These are phyloP conservation scores for Porphyrio hochstetteri DNA, from an alignment of 2,113 vertebrate species.

Conservation along the genomic window DNA sequence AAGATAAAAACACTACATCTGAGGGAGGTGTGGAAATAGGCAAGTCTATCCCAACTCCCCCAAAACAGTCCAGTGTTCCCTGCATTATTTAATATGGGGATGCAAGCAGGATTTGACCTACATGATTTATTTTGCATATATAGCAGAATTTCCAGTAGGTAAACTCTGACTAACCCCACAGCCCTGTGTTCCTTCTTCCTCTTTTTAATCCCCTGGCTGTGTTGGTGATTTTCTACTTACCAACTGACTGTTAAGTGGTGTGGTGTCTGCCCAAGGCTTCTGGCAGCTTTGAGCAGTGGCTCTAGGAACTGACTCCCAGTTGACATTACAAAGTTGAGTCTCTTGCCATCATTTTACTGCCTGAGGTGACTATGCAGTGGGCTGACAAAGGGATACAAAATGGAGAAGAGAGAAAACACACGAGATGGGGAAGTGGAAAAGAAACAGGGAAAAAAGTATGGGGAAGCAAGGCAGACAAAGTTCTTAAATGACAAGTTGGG, in stretches of 20 bases:
- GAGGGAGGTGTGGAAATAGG: not conserved
- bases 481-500: not conserved
- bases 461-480: not conserved
- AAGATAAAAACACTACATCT: not conserved
- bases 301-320: not conserved
- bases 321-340: not conserved
- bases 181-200: not conserved
- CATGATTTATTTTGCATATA: not conserved
- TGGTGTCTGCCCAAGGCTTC: not conserved
- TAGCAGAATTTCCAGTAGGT: constrained; percentile 28
- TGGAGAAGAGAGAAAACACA: not conserved
- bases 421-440: constrained; percentile 10
- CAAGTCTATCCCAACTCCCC: not conserved
- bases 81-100: not conserved
- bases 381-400: not conserved
- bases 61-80: not conserved
- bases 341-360: not conserved
- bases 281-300: not conserved
- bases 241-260: not conserved
- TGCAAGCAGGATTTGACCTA: not conserved
- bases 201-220: not conserved
- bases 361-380: not conserved
- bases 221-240: not conserved
- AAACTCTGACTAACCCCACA: not conserved
- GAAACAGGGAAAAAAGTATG: not conserved